These are phyloP conservation scores for Theristicus caerulescens DNA, from an alignment of 2,113 vertebrate genomes.

Conservation along the genomic window DNA sequence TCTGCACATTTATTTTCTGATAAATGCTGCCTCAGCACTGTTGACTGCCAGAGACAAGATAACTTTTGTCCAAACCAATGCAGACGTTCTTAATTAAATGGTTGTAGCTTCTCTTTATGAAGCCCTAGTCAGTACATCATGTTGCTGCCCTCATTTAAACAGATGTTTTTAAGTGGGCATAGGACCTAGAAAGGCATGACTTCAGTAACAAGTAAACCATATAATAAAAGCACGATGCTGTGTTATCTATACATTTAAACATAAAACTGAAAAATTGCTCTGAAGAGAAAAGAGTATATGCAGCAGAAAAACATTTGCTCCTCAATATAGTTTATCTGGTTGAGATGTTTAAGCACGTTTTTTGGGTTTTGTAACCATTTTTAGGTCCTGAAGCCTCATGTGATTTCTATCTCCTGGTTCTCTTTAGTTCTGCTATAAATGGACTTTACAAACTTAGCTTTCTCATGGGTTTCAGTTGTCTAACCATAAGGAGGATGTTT, in stretches of 20 bases:
- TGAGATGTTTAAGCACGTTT: neutral
- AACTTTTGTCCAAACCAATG: neutral
- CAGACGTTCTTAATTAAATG: neutral
- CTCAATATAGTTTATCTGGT: neutral
- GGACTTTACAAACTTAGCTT: neutral
- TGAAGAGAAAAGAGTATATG: neutral
- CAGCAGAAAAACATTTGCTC: neutral
- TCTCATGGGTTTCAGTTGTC: neutral
- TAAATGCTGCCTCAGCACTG: neutral
- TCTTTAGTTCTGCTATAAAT: neutral
- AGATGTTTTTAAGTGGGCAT: neutral
- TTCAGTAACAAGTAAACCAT: neutral
- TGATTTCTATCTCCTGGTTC: neutral
- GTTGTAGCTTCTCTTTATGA: neutral
- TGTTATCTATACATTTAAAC: neutral
- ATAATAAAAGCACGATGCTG: neutral
- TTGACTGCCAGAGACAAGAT: neutral
- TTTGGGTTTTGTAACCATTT: accelerated
- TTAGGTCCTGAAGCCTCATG: neutral
- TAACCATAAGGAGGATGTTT: neutral
- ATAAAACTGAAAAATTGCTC: neutral
- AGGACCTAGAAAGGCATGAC: neutral
- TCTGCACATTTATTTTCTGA: neutral
- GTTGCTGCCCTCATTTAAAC: neutral
- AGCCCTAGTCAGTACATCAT: neutral